Base-by-base conservation (phyloP, 2,888 invertebrate genomes). In the Tenthredo livida region DNA sequence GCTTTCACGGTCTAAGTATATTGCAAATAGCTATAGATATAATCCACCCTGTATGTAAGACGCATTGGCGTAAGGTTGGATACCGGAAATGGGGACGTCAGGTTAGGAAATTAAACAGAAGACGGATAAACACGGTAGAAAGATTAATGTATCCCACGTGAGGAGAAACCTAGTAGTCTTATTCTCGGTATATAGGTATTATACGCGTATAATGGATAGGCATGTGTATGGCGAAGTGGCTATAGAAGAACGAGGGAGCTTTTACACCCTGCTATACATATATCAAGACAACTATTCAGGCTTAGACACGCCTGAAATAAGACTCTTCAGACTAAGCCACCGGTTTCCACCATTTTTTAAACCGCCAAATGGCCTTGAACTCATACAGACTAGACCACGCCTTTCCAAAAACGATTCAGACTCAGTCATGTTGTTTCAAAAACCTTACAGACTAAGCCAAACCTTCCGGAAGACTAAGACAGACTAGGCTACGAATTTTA, bases 31-130 rank as follows among this genome's bases (percentile, higher is more conserved):
- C 40, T 43, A 25, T 73, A 25, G 6, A 10, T 21, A 12, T 43
- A 70, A 15, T 17, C 43, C 9, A 29, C 54, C 54, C 17, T 21
- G 25, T n/a, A 37, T 40, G 15, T 37, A 58, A 80, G 58, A 80
- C 61, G 47, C 47, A 80, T 58, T 50, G 61, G 77, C 29, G 54
- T 7, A 77, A 54, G 47, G 77, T 54, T 33, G 40, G 58, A 65
- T 80, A 80, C 80, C 83, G 83, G 92, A 92, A 92, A 92, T 91
- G 89, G 89, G 87, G 85, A 88, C 88, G 91, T 90, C 91, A 89
- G 88, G 90, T 88, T 89, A 90, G 92, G 92, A 92, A 92, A 92
- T 92, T 91, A 91, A 92, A 91, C 90, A 88, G 90, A 91, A 91
- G 91, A 90, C 89, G 91, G 91, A 92, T 92, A 91, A 92, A 91